Evolutionary conservation across 2,797 vertebrate species (phyloP), one percentile per base, ranked within the genome.

Genomic region (Morus bassanus): DNA sequence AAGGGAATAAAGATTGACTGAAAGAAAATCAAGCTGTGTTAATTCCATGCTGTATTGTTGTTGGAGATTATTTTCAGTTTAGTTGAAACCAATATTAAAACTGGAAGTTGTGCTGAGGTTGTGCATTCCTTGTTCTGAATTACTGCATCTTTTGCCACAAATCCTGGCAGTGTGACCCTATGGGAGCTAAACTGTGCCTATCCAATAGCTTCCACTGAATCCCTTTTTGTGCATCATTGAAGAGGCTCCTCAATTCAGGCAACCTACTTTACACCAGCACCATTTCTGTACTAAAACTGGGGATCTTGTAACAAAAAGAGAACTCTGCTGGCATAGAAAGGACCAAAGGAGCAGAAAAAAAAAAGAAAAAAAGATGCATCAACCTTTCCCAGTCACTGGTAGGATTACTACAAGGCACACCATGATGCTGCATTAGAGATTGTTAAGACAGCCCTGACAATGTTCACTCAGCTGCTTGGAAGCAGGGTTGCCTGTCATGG

Each of bases 11-110:
- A 90, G 67, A 31, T 1, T 95, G 80, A 90, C 54, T 90, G 73
- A 63, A 80, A 92, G 85, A 89, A 91, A 86, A 88, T 51, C 91
- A 94, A 94, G 76, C 57, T 91, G 91, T 73, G 80, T 93, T 92
- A 92, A 91, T 86, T 88, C 70, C 18, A 63, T 8, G 2, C 19
- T 63, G 17, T 59, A 88, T 76, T 96, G 79, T 59, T 91, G 56
- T 33, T 85, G 43, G 61, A 88, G 90, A 93, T 95, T 97, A 91
- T 91, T 95, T 93, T 90, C 69, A 61, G 19, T 78, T 54, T 89
- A 51, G 21, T 60, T 91, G 87, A 88, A 96, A 89, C 59, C 63
- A 85, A 57, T 90, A 90, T 95, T 95, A 94, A 96, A 89, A 37
- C 51, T 91, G 56, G 24, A 85, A 92, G 43, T 93, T 93, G 43